Evolutionary conservation across 1,140 invertebrate species (phyloP).

Genomic region (Holcopasites calliopsidis): DNA sequence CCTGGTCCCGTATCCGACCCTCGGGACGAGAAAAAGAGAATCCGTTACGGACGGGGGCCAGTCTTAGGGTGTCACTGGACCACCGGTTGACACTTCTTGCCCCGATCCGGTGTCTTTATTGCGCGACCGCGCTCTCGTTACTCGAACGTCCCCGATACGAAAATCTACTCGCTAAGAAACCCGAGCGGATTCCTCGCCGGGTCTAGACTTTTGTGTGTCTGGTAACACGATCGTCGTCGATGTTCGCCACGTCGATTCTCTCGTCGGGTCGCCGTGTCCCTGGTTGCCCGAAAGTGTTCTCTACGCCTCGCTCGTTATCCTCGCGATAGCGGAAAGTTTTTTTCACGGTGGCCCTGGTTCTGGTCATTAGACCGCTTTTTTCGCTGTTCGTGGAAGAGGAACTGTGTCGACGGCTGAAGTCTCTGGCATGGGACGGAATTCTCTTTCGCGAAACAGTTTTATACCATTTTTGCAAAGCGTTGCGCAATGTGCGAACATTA

Average conservation of each 20-base stretch:
- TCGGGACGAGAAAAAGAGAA: slow-evolving; percentile 27
- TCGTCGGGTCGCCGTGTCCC: slow-evolving; percentile 24
- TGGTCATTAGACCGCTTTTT: slow-evolving; percentile 13
- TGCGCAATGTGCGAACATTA: neutral
- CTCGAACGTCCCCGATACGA: slow-evolving; percentile 13
- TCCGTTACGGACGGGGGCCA: slow-evolving; percentile 24
- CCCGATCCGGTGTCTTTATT: slow-evolving; percentile 27
- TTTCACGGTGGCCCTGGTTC: neutral
- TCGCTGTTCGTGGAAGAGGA: neutral
- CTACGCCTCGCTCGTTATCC: neutral
- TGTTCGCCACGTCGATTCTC: slow-evolving; percentile 3
- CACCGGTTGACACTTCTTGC: slow-evolving; percentile 20
- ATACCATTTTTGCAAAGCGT: neutral
- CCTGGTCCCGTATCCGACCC: neutral
- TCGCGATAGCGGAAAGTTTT: slow-evolving; percentile 28
- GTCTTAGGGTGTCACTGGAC: slow-evolving; percentile 41
- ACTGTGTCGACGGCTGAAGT: neutral
- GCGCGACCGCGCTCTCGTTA: slow-evolving; percentile 31
- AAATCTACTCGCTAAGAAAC: slow-evolving; percentile 45
- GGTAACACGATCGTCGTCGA: slow-evolving; percentile 54
- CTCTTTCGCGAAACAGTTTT: neutral
- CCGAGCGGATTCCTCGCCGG: slow-evolving; percentile 50
- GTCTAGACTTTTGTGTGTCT: slow-evolving; percentile 18
- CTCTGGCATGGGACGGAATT: neutral
- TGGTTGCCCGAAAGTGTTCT: slow-evolving; percentile 22